Evolutionary conservation across 2,888 invertebrate genomes (phyloP).

Genomic region (Pandemis heparana): DNA sequence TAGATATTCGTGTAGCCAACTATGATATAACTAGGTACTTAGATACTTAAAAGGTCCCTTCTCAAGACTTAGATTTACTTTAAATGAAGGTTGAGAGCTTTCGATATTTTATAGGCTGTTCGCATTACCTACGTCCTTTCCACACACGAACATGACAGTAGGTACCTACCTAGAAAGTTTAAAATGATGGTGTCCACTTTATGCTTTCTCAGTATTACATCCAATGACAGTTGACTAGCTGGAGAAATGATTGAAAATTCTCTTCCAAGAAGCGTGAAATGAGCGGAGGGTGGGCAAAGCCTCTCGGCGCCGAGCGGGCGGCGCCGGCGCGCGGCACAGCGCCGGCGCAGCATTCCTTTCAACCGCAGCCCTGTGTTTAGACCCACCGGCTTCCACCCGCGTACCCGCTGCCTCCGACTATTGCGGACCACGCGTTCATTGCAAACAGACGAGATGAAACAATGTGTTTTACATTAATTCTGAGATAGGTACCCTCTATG

Average conservation of each 20-base stretch:
- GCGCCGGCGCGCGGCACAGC: slow-evolving; percentile 57
- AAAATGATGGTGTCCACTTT: slow-evolving; percentile 37
- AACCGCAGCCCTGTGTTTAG: slow-evolving; percentile 79
- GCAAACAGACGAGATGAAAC: background rate
- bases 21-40: too few species aligned
- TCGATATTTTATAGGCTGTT: too few species aligned
- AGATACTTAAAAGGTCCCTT: too few species aligned
- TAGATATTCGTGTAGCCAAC: too few species aligned
- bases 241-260: slow-evolving; percentile 77
- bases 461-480: background rate
- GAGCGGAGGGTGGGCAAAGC: slow-evolving; percentile 60
- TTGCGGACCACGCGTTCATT: slow-evolving; percentile 6
- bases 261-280: slow-evolving; percentile 78
- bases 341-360: slow-evolving; percentile 68
- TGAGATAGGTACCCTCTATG: too few species aligned
- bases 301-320: slow-evolving; percentile 52
- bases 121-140: too few species aligned
- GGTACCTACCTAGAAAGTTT: slow-evolving; percentile 12
- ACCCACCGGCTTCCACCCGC: slow-evolving; percentile 51
- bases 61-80: too few species aligned
- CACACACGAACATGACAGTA: background rate
- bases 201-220: slow-evolving; percentile 52
- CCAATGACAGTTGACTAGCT: slow-evolving; percentile 70
- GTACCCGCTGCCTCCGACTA: slow-evolving; percentile 38
- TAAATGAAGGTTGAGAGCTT: too few species aligned